A percentile compares a stretch with the other conserved stretches of the same genome.
phyloP scores from a whole-genome alignment of 2,888 invertebrate species.

The Ganaspis brasiliensis region DNA sequence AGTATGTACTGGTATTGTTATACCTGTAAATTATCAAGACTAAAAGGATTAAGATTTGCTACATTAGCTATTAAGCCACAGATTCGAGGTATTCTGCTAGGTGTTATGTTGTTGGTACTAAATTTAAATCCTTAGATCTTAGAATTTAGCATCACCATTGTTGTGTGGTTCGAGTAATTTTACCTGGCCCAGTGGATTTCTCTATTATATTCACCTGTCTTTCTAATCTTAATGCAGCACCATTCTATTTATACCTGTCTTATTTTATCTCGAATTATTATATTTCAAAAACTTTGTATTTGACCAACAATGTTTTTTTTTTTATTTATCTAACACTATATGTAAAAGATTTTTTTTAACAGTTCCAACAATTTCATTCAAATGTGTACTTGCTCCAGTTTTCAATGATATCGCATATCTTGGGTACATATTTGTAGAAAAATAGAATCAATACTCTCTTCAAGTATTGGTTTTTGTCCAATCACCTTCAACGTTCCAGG shows the following conservation, averaged over 20 bases:
- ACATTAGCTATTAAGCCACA: background rate
- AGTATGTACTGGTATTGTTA: background rate
- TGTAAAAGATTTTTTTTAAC: background rate
- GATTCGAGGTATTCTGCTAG: background rate
- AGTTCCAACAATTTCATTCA: background rate
- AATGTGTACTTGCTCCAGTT: conserved; percentile 25
- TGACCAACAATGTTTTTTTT: background rate
- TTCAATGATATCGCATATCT: conserved; percentile 31
- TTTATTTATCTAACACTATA: background rate
- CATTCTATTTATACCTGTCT: too few species aligned
- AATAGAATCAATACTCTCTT: conserved; percentile 11
- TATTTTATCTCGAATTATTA: too few species aligned
- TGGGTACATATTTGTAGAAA: conserved; percentile 22
- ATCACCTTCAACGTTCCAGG: conserved; percentile 7
- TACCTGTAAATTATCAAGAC: background rate
- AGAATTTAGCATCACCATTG: background rate
- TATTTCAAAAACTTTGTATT: too few species aligned
- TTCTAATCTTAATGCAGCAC: too few species aligned
- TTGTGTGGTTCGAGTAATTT: conserved; percentile 7
- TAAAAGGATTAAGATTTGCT: background rate
- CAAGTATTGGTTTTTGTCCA: conserved; percentile 22
- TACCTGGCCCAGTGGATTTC: background rate
- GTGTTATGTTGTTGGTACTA: background rate
- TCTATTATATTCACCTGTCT: conserved; percentile 20
- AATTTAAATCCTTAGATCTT: background rate